phyloP scores from a whole-genome alignment of 2,888 invertebrate genomes.

The Plebejus melissa region DNA sequence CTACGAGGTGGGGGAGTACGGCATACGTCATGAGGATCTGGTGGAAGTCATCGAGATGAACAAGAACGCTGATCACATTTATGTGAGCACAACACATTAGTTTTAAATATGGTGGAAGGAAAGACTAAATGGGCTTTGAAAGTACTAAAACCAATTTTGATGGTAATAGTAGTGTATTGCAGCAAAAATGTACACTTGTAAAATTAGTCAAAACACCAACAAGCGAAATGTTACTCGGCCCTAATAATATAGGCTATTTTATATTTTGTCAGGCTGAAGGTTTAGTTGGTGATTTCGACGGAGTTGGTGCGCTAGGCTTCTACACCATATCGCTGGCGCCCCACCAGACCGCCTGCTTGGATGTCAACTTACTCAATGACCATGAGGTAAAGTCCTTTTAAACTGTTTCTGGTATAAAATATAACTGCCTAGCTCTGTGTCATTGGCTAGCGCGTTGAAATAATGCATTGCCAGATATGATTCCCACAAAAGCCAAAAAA shows the following conservation, averaged over 20 bases:
- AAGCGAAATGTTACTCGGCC: too few relatives aligned
- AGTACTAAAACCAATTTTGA: too few relatives aligned
- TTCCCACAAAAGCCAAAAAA: too few relatives aligned
- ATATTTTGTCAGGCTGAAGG: slow-evolving; percentile 55
- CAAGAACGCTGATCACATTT: slow-evolving; percentile 48
- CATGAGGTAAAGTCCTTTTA: slow-evolving; percentile 81
- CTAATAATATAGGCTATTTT: too few relatives aligned
- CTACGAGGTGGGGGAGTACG: slow-evolving; percentile 91
- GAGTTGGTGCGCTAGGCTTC: slow-evolving; percentile 90
- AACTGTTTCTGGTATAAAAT: not conserved
- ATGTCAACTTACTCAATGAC: slow-evolving; percentile 85
- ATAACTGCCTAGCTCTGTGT: too few relatives aligned
- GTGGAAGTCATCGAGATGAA: slow-evolving; percentile 80
- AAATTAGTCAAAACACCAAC: too few relatives aligned
- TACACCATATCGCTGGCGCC: slow-evolving; percentile 94
- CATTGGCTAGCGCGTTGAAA: too few relatives aligned
- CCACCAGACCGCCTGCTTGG: slow-evolving; percentile 91
- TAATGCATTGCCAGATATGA: too few relatives aligned
- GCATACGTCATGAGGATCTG: slow-evolving; percentile 92
- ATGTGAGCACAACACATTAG: slow-evolving; percentile 43
- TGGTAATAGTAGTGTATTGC: too few relatives aligned
- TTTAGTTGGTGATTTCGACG: slow-evolving; percentile 78
- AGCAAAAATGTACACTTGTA: too few relatives aligned
- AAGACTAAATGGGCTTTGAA: too few relatives aligned
- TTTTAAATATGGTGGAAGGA: not conserved